Base-by-base conservation (phyloP, 2,797 vertebrate genomes). In the Cuculus canorus region DNA sequence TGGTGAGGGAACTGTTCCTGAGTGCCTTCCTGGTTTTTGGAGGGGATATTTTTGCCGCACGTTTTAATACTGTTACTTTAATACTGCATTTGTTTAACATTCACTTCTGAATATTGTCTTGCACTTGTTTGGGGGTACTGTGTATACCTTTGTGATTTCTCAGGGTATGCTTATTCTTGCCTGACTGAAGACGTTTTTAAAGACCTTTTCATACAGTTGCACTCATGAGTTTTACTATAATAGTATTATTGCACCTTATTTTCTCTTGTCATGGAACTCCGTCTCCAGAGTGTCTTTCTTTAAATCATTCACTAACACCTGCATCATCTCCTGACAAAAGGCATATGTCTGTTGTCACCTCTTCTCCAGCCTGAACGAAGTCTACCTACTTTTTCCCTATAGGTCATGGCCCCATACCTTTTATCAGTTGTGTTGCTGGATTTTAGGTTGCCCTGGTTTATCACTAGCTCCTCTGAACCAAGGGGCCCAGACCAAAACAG, bases 361-460 rank as follows among this genome's bases (percentile, higher is more conserved):
- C 53, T 75, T 92, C 35, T 76, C 37, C 53, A 93, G 25, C 33
- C 57, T 19, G 8, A 80, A 12, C 28, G 71, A 93, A 87, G 50
- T 52, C 69, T 91, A 86, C 85, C 76, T 96, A 61, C 18, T 86
- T 86, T 92, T 89, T 69, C 66, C 33, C 0, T 0, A 48, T 22
- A 75, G 53, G 37, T 81, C 57, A 45, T 11, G 27, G 76, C 12
- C 48, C 41, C 48, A 77, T 56, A 71, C 45, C 33, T 61, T 92
- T 95, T 64, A 94, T 73, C 71, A 80, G 25, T 47, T 84, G 30
- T 81, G 9, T n/a, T 91, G 43, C 57, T 85, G 53, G 54, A 73
- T 90, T 93, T 92, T 80, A 91, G 80, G 63, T 72, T 82, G 30
- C 45, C 41, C 24, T 47, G 64, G 82, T 92, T 94, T 92, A 82